phyloP scores from a whole-genome alignment of 2,888 invertebrate species.

The Ernsta delagoae region DNA sequence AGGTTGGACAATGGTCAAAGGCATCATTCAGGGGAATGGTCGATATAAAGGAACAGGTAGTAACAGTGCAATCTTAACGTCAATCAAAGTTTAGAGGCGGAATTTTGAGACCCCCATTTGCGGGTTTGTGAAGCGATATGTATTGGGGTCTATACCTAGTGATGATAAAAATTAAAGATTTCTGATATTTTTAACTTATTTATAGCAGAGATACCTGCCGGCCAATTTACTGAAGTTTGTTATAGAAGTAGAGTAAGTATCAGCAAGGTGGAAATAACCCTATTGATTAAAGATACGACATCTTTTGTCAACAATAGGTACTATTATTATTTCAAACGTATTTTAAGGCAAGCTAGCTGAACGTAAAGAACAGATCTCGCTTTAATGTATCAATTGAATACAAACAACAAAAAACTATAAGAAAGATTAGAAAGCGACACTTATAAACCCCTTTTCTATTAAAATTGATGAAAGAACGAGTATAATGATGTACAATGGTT shows the following conservation, averaged over 20 bases:
- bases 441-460: slow-evolving; percentile 77
- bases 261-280: too few species aligned
- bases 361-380: slow-evolving; percentile 29
- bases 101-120: slow-evolving; percentile 8
- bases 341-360: background rate
- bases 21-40: slow-evolving; percentile 62
- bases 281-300: too few species aligned
- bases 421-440: slow-evolving; percentile 72
- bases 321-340: background rate
- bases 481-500: slow-evolving; percentile 79
- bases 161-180: background rate
- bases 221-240: too few species aligned
- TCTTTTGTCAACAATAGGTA: too few species aligned
- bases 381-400: slow-evolving; percentile 19
- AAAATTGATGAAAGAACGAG: slow-evolving; percentile 79
- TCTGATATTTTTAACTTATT: too few species aligned
- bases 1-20: slow-evolving; percentile 83
- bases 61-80: slow-evolving; percentile 71
- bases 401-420: slow-evolving; percentile 35
- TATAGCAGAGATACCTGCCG: too few species aligned
- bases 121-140: slow-evolving; percentile 16
- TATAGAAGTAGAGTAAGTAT: too few species aligned
- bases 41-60: slow-evolving; percentile 75
- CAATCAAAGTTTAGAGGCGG: slow-evolving; percentile 53
- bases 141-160: background rate